A percentile compares a stretch with the other conserved stretches of the same genome.
Conservation (phyloP, 2,888 invertebrate species). For the Alloscopus bannaensis region DNA sequence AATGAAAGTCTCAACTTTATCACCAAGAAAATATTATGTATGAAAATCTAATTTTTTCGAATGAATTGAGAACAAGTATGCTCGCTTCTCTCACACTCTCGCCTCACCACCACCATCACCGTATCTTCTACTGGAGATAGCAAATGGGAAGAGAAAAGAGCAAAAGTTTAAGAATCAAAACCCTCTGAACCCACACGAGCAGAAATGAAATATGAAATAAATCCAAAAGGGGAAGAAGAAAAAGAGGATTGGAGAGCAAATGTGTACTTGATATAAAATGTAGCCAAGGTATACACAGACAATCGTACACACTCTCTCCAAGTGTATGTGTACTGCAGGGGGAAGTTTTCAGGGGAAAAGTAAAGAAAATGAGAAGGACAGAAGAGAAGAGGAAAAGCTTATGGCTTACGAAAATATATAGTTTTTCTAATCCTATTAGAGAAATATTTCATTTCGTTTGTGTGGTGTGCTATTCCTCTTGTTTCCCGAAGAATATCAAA, state of each 20-base stretch:
- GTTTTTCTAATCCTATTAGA: constrained; percentile 66
- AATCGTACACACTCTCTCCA: constrained; percentile 10
- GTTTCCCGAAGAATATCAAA: constrained; percentile 20
- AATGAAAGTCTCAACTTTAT: constrained; percentile 45
- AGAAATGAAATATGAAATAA: constrained; percentile 62
- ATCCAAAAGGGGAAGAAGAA: constrained; percentile 43
- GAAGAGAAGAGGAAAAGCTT: constrained; percentile 44
- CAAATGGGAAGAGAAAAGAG: constrained; percentile 37
- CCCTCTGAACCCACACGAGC: constrained; percentile 58
- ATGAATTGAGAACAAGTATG: constrained; percentile 31
- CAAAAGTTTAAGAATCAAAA: constrained; percentile 60
- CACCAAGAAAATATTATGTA: constrained; percentile 42
- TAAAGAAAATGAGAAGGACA: constrained; percentile 24
- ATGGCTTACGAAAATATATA: constrained; percentile 61
- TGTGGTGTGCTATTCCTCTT: constrained; percentile 51
- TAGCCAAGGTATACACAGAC: neutral
- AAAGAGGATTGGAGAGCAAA: constrained; percentile 56
- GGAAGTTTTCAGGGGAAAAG: constrained; percentile 26
- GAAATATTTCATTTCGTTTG: constrained; percentile 66
- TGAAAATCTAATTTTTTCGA: constrained; percentile 54
- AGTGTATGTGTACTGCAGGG: constrained; percentile 18
- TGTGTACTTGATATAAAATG: constrained; percentile 5
- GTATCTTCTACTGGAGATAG: no score
- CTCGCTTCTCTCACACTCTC: constrained; percentile 20
- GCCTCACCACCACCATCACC: neutral